Conservation (phyloP, 2,888 invertebrate genomes). For the Trissonchulus sp. region DNA sequence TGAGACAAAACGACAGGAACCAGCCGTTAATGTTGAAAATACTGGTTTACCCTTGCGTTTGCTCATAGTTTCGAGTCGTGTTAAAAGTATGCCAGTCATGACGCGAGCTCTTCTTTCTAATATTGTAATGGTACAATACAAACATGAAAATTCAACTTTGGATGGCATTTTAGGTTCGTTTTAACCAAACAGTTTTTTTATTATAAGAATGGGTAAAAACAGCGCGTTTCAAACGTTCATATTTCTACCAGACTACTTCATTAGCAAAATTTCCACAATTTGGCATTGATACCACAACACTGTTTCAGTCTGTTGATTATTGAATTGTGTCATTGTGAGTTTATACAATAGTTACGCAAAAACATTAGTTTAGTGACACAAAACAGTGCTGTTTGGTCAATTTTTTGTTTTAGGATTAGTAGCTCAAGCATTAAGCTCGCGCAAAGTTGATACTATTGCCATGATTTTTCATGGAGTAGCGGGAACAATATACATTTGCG, state of each 20-base stretch:
- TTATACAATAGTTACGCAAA: too few relatives aligned
- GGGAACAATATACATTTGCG: constrained; percentile 45
- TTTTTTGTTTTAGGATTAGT: constrained; percentile 41
- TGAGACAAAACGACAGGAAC: too few relatives aligned
- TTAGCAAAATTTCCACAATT: neutral
- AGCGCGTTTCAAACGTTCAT: neutral
- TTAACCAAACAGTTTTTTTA: neutral
- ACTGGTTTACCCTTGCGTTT: neutral
- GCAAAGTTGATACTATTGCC: constrained; percentile 47
- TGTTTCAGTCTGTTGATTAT: too few relatives aligned
- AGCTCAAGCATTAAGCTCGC: constrained; percentile 40
- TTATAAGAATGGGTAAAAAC: too few relatives aligned
- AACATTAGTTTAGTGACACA: too few relatives aligned
- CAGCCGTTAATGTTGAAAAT: too few relatives aligned
- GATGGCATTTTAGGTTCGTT: constrained; percentile 47
- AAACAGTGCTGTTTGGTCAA: too few relatives aligned
- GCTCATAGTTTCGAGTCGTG: constrained; percentile 34
- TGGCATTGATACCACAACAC: too few relatives aligned
- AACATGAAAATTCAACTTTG: constrained; percentile 48
- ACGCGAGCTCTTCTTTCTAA: constrained; percentile 47
- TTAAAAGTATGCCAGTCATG: constrained; percentile 47
- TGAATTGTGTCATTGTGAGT: too few relatives aligned
- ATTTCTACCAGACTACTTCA: too few relatives aligned
- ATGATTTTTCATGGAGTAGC: constrained; percentile 47
- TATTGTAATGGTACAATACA: constrained; percentile 49